A percentile compares a stretch with the other conserved stretches of the same genome.
Conservation (phyloP, 2,113 vertebrate species). For the Paratilapia polleni region DNA sequence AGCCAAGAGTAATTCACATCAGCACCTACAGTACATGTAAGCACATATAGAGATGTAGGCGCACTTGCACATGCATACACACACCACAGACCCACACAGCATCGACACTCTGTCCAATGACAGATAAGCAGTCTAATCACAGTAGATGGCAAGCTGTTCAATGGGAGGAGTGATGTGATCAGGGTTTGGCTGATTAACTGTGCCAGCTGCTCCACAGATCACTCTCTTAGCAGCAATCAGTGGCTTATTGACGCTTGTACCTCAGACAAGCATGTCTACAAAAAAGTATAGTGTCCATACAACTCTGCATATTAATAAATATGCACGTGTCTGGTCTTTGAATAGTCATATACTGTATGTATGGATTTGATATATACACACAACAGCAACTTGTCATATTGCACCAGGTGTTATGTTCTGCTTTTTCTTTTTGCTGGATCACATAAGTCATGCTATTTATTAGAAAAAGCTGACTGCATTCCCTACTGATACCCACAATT, state of each 20-base stretch:
- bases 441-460: neutral
- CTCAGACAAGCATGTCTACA: conserved; percentile 28
- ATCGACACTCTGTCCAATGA: conserved; percentile 12
- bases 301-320: conserved; percentile 9
- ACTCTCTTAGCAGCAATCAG: conserved; percentile 62
- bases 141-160: conserved; percentile 62
- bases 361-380: neutral
- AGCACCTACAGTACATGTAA: neutral
- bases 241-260: conserved; percentile 55
- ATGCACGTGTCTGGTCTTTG: neutral
- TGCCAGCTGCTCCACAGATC: conserved; percentile 65
- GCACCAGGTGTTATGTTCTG: conserved; percentile 1
- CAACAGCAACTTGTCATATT: neutral
- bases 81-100: conserved; percentile 1
- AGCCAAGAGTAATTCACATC: conserved; percentile 15
- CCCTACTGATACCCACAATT: neutral
- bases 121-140: conserved; percentile 70
- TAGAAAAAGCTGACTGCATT: neutral
- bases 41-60: neutral
- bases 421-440: neutral
- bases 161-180: conserved; percentile 60
- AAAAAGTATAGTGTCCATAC: conserved; percentile 33
- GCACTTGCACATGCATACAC: neutral
- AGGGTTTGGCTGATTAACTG: conserved; percentile 66
- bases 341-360: neutral